Evolutionary conservation across 2,797 vertebrate species (phyloP).

Genomic region (Borostomias antarcticus): DNA sequence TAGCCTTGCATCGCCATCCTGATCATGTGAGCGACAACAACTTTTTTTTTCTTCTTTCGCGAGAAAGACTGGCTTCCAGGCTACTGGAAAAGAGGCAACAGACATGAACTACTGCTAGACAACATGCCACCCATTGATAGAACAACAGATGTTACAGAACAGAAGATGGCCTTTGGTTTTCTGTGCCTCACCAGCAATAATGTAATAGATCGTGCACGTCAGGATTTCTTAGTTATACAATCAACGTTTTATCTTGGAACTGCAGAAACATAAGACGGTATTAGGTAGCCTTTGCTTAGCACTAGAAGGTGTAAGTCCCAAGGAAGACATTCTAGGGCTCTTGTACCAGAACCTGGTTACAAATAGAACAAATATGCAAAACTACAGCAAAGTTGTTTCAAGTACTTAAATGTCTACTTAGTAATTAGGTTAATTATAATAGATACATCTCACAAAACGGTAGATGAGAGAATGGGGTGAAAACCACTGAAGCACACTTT

Average conservation of each 20-base stretch:
- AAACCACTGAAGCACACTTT: constrained; percentile 5
- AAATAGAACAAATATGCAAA: not conserved
- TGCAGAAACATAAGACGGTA: not conserved
- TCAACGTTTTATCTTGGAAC: not conserved
- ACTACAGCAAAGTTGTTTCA: not conserved
- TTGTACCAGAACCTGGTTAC: not conserved
- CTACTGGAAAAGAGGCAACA: not conserved
- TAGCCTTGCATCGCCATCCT: too few relatives aligned
- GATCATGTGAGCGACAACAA: too few relatives aligned
- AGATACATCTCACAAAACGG: not conserved
- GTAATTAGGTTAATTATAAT: not conserved
- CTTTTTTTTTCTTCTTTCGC: too few relatives aligned
- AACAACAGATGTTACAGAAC: not conserved
- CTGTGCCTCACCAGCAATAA: constrained; percentile 13
- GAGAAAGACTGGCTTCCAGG: too few relatives aligned
- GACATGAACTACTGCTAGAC: not conserved
- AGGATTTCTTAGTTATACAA: not conserved
- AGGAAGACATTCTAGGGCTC: not conserved
- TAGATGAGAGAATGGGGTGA: not conserved
- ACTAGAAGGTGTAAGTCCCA: not conserved
- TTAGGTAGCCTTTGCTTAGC: not conserved
- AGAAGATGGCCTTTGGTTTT: constrained; percentile 3
- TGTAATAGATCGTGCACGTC: not conserved
- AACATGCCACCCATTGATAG: not conserved
- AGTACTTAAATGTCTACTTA: not conserved